Percentiles rank a stretch among this genome's conserved stretches.
These are phyloP conservation scores for Pararge aegeria DNA, from an alignment of 1,140 invertebrate species.

Conservation along the genomic window DNA sequence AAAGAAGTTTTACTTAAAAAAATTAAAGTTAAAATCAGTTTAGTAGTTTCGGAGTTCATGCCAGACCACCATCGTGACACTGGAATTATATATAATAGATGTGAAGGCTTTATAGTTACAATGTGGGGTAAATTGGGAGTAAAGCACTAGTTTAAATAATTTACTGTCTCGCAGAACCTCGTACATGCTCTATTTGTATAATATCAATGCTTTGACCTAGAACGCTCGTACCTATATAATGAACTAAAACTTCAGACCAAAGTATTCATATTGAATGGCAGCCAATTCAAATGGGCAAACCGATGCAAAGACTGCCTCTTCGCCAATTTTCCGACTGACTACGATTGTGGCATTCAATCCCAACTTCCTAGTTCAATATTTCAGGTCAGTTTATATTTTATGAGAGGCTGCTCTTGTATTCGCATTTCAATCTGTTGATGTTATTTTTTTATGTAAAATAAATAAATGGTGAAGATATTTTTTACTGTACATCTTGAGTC, in stretches of 20 bases:
- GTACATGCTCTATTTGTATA: no score
- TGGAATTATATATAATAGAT: no score
- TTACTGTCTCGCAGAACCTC: no score
- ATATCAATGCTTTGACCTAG: no score
- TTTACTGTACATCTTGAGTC: no score
- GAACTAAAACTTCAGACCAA: background rate
- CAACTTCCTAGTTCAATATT: slow-evolving; percentile 1
- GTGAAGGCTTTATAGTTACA: no score
- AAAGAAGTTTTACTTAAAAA: no score
- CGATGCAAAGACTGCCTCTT: slow-evolving; percentile 1
- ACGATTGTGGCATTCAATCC: slow-evolving; percentile 7
- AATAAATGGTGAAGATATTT: background rate
- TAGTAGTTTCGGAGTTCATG: no score
- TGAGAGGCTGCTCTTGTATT: background rate
- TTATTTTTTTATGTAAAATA: background rate
- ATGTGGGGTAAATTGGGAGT: no score
- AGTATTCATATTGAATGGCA: slow-evolving; percentile 9
- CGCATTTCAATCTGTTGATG: background rate
- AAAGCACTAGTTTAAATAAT: no score
- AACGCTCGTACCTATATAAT: background rate
- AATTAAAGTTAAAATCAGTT: no score
- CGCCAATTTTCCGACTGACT: slow-evolving; percentile 1
- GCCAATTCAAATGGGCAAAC: slow-evolving; percentile 6
- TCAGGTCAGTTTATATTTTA: background rate
- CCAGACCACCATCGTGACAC: no score